These are phyloP conservation scores for Nymphalis urticae DNA, from an alignment of 2,888 invertebrate species.

Conservation along the genomic window DNA sequence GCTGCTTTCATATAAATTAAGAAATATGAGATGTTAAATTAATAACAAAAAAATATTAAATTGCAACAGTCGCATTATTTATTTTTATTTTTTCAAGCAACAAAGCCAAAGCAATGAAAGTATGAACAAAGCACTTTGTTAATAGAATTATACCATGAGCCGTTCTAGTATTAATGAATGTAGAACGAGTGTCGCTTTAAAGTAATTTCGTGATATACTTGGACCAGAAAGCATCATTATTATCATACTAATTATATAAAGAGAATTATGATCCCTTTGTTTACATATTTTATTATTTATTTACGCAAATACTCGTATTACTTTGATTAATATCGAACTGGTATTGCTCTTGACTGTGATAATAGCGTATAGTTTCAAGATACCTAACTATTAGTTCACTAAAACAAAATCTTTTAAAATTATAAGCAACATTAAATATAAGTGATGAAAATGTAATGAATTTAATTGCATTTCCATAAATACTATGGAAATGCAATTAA, in stretches of 20 bases:
- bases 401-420: too few relatives aligned
- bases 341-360: too few relatives aligned
- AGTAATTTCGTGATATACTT: neutral
- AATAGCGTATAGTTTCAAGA: too few relatives aligned
- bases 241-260: neutral
- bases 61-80: neutral
- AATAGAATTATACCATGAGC: conserved; percentile 19
- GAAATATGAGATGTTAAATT: neutral
- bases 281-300: too few relatives aligned
- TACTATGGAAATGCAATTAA: too few relatives aligned
- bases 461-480: too few relatives aligned
- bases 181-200: conserved; percentile 23
- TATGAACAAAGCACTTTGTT: conserved; percentile 18
- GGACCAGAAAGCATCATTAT: neutral
- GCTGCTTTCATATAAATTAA: neutral
- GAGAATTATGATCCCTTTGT: too few relatives aligned
- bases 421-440: too few relatives aligned
- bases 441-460: too few relatives aligned
- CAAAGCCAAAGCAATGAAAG: conserved; percentile 19
- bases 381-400: too few relatives aligned
- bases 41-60: neutral
- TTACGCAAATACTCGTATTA: too few relatives aligned
- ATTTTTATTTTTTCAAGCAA: conserved; percentile 1
- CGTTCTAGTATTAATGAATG: conserved; percentile 17
- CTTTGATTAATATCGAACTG: too few relatives aligned